Evolutionary conservation across 1,140 invertebrate genomes (phyloP).

Genomic region (Drosophila sproati): DNA sequence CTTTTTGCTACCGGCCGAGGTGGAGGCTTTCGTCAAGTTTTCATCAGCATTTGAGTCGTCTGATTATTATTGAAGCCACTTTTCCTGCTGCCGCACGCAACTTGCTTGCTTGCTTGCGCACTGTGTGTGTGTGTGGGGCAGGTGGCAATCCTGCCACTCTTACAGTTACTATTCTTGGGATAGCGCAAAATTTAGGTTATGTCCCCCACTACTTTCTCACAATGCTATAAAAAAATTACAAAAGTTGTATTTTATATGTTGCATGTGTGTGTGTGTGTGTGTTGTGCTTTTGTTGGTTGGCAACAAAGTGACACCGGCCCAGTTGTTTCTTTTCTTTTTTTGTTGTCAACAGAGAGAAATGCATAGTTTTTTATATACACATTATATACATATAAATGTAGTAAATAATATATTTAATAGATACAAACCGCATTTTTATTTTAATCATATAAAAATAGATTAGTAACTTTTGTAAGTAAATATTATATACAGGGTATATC

Average conservation of each 20-base stretch:
- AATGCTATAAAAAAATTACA: slow-evolving; percentile 54
- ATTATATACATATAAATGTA: no score
- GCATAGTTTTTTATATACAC: not conserved
- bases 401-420: not conserved
- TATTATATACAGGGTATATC: no score
- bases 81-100: slow-evolving; percentile 59
- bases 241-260: slow-evolving; percentile 58
- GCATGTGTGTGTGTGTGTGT: slow-evolving; percentile 27
- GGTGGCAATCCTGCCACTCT: slow-evolving; percentile 48
- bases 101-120: slow-evolving; percentile 37
- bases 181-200: slow-evolving; percentile 66
- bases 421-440: not conserved
- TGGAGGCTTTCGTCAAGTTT: slow-evolving; percentile 55
- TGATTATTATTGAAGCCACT: slow-evolving; percentile 66
- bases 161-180: slow-evolving; percentile 41
- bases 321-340: slow-evolving; percentile 11
- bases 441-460: no score
- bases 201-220: not conserved
- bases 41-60: slow-evolving; percentile 52
- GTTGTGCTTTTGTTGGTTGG: slow-evolving; percentile 46
- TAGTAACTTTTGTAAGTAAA: no score
- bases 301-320: slow-evolving; percentile 54
- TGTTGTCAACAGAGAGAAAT: not conserved
- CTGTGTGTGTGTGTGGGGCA: slow-evolving; percentile 34
- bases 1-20: slow-evolving; percentile 6